Evolutionary conservation across 1,140 invertebrate species (phyloP).

Genomic region (Macrocentrus cingulum): DNA sequence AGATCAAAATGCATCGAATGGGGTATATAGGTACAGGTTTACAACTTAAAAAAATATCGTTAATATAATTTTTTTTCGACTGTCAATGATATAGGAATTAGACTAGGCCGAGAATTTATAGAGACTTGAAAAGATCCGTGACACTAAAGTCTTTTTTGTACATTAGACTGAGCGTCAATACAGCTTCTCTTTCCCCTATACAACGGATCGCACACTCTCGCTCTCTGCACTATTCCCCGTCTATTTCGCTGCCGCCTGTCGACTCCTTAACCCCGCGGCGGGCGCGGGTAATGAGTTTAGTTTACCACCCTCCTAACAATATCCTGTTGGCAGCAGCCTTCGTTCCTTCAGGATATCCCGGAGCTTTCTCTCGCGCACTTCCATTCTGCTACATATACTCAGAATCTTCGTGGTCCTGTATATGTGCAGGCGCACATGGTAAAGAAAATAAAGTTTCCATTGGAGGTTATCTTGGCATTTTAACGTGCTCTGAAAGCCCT

Average conservation of each 20-base stretch:
- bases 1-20: too few relatives aligned
- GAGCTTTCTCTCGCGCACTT: background rate
- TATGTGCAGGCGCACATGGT: too few relatives aligned
- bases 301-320: conserved; percentile 19
- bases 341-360: background rate
- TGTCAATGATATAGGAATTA: too few relatives aligned
- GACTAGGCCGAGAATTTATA: background rate
- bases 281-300: conserved; percentile 18
- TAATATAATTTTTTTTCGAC: too few relatives aligned
- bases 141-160: conserved; percentile 10
- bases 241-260: conserved; percentile 1
- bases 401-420: background rate
- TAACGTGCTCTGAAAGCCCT: conserved; percentile 1
- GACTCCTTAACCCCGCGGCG: conserved; percentile 10
- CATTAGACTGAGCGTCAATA: conserved; percentile 13
- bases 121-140: conserved; percentile 10
- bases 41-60: background rate
- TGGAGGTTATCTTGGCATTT: conserved; percentile 12
- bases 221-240: background rate
- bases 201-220: background rate
- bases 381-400: background rate
- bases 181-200: too few relatives aligned
- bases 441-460: conserved; percentile 14
- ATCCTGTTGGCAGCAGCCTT: background rate
- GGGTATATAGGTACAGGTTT: background rate